These are phyloP conservation scores for Melanogrammus aeglefinus DNA, from an alignment of 2,797 vertebrate genomes.

Conservation along the genomic window DNA sequence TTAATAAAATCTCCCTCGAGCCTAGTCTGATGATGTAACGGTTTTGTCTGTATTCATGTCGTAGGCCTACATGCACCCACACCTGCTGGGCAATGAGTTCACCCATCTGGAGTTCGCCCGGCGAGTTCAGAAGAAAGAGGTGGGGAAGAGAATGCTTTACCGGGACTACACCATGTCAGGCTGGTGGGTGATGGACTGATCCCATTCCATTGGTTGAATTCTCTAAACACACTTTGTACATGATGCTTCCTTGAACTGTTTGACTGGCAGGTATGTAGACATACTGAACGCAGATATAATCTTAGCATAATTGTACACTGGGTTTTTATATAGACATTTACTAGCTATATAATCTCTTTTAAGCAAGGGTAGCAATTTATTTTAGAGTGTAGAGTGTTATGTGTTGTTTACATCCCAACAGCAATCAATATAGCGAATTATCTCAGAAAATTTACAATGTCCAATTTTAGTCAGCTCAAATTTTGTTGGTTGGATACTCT, in stretches of 20 bases:
- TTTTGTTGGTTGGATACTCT: no score
- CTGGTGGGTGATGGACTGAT: conserved; percentile 79
- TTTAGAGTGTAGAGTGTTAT: no score
- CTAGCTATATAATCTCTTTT: no score
- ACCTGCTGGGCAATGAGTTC: conserved; percentile 96
- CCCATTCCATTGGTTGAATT: background rate
- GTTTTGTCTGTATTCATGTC: conserved; percentile 32
- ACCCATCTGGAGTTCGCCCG: conserved; percentile 98
- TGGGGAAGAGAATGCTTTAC: conserved; percentile 97
- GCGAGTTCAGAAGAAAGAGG: conserved; percentile 92
- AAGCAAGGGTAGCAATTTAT: no score
- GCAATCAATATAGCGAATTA: no score
- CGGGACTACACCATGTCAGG: conserved; percentile 97
- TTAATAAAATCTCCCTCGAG: conserved; percentile 39
- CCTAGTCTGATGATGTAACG: conserved; percentile 46
- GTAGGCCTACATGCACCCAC: conserved; percentile 96
- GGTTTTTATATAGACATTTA: no score
- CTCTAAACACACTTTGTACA: background rate
- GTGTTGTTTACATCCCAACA: no score
- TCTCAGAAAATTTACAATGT: no score
- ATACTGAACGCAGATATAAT: background rate
- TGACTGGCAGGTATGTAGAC: background rate
- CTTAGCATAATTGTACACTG: no score
- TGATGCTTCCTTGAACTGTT: background rate
- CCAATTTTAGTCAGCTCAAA: no score